Conservation (phyloP, 2,113 vertebrate species). For the Mesoclemmys tuberculata region DNA sequence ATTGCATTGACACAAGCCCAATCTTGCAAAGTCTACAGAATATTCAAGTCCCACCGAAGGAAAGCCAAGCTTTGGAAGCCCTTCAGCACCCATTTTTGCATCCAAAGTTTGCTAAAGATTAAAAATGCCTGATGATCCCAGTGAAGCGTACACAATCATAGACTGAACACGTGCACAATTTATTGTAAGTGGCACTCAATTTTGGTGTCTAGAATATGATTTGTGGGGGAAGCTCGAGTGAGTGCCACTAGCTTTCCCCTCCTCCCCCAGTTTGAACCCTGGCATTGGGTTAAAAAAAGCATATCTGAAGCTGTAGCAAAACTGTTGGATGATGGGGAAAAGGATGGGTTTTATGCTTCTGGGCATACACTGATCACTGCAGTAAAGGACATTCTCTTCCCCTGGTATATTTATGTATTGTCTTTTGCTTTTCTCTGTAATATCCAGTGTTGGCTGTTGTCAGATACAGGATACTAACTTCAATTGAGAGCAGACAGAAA, state of each 20-base stretch:
- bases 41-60: not conserved
- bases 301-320: not conserved
- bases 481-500: not conserved
- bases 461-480: not conserved
- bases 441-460: not conserved
- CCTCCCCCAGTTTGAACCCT: not conserved
- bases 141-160: not conserved
- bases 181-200: not conserved
- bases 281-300: not conserved
- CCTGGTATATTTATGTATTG: not conserved
- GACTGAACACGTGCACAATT: not conserved
- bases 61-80: not conserved
- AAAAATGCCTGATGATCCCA: not conserved
- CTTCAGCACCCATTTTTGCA: not conserved
- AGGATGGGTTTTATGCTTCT: rapidly evolving
- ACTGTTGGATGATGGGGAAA: not conserved
- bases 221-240: not conserved
- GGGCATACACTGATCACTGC: not conserved
- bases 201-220: not conserved
- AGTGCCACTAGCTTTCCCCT: not conserved
- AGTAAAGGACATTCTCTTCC: not conserved
- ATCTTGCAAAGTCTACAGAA: not conserved
- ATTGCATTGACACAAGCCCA: not conserved
- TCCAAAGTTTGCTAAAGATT: not conserved
- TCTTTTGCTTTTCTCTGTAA: not conserved